Conservation (phyloP, 2,113 vertebrate genomes). For the Lepidothrix coronata region DNA sequence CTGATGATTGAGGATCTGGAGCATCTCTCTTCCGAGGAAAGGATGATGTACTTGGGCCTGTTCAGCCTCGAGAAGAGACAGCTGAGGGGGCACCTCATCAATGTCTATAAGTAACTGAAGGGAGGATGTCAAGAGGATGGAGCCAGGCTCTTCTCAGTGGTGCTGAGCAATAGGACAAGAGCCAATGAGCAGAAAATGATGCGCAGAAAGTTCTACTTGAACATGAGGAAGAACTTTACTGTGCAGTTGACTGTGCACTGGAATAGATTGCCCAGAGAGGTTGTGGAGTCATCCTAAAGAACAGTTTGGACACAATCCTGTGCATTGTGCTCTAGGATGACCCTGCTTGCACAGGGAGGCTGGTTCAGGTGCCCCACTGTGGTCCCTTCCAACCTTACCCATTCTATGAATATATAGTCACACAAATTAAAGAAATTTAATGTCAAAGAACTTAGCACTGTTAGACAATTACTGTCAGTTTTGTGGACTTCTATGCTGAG, state of each 20-base stretch:
- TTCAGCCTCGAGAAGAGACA: not conserved
- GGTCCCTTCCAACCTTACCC: not conserved
- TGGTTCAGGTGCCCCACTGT: not conserved
- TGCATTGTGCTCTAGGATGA: not conserved
- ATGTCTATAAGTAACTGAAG: not conserved
- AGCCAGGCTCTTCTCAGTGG: not conserved
- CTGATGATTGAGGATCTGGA: not conserved
- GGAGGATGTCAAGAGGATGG: not conserved
- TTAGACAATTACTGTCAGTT: not conserved
- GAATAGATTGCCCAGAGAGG: not conserved
- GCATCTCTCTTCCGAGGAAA: not conserved
- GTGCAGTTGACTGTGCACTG: not conserved
- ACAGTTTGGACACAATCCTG: not conserved
- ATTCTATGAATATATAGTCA: not conserved
- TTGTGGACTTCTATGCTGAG: not conserved
- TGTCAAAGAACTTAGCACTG: not conserved
- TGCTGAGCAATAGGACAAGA: not conserved
- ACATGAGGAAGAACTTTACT: not conserved
- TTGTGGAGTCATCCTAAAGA: not conserved
- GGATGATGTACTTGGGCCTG: not conserved
- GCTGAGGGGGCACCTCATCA: not conserved
- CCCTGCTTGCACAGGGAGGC: not conserved
- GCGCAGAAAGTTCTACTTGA: not conserved
- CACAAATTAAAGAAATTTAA: not conserved
- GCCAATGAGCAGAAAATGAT: not conserved